Percentiles rank a stretch among this genome's conserved stretches.
Evolutionary conservation across 1,140 invertebrate genomes (phyloP).

Genomic region (Zaprionus vittiger): DNA sequence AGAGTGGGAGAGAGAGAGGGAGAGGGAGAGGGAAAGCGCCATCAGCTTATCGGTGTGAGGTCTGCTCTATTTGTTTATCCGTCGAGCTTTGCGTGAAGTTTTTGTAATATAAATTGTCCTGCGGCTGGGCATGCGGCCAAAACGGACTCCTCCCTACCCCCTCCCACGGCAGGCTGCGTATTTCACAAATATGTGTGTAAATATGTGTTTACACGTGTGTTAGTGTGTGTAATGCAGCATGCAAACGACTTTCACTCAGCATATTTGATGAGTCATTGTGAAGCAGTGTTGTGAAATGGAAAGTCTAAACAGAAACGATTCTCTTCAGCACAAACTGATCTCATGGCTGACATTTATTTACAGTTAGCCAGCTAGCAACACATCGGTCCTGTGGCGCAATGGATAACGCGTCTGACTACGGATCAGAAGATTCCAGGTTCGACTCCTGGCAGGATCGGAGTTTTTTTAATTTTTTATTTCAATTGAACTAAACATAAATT

Average conservation of each 20-base stretch:
- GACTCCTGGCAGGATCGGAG: constrained; percentile 88
- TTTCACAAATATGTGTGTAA: constrained; percentile 30
- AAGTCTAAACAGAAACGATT: constrained; percentile 1
- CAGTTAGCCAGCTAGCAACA: not conserved
- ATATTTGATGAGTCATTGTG: constrained; percentile 22
- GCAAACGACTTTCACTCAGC: constrained; percentile 34
- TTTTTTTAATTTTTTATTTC: not conserved
- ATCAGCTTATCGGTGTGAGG: not conserved
- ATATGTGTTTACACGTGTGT: not conserved
- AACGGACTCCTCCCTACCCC: constrained; percentile 18
- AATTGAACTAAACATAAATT: not conserved
- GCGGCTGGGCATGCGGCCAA: constrained; percentile 58
- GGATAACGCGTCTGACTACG: constrained; percentile 90
- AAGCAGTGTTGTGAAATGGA: constrained; percentile 14
- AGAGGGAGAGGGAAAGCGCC: not conserved
- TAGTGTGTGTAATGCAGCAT: constrained; percentile 17
- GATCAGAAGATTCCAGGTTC: constrained; percentile 91
- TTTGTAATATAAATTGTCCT: constrained; percentile 78
- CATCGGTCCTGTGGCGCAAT: constrained; percentile 88
- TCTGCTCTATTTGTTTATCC: constrained; percentile 57
- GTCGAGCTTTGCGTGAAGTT: constrained; percentile 64
- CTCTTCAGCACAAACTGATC: not conserved
- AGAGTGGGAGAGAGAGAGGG: not conserved
- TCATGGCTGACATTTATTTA: not conserved
- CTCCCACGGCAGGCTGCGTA: constrained; percentile 24